These are phyloP conservation scores for Lasiurus cinereus DNA, from an alignment of 2,113 vertebrate species.

Conservation along the genomic window DNA sequence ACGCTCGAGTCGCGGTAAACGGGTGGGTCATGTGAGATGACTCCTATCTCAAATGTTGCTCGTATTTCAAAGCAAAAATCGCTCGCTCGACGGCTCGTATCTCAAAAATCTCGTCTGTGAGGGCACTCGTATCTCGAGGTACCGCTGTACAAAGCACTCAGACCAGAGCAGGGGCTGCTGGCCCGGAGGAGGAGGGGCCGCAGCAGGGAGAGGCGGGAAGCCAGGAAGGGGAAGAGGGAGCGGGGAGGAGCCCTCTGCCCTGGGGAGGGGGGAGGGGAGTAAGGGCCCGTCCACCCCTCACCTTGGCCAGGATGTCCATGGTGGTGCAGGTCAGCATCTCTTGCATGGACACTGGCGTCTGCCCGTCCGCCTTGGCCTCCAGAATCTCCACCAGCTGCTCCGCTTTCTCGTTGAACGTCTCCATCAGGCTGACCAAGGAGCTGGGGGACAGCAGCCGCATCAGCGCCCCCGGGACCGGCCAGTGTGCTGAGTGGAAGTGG, in stretches of 20 bases:
- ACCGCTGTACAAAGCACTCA: neutral
- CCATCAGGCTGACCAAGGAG: slow-evolving; percentile 89
- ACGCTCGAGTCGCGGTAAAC: too few relatives aligned
- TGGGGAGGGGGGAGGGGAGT: too few relatives aligned
- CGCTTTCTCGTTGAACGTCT: slow-evolving; percentile 89
- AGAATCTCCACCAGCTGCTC: slow-evolving; percentile 89
- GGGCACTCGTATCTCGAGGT: too few relatives aligned
- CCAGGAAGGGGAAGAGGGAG: neutral
- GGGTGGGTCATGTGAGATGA: too few relatives aligned
- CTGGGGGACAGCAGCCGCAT: slow-evolving; percentile 70
- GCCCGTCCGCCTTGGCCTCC: slow-evolving; percentile 88
- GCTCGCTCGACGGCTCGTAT: too few relatives aligned
- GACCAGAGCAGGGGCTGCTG: neutral
- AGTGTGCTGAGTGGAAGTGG: too few relatives aligned
- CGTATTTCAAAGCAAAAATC: too few relatives aligned
- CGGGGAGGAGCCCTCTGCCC: neutral
- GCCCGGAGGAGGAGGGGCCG: accelerated
- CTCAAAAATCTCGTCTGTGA: too few relatives aligned
- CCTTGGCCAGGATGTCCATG: slow-evolving; percentile 89
- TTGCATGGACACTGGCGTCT: slow-evolving; percentile 88
- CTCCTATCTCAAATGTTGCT: too few relatives aligned
- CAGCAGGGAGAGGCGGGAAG: accelerated
- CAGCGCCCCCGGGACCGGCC: neutral
- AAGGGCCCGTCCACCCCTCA: slow-evolving; percentile 49
- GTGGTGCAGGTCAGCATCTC: slow-evolving; percentile 86